Conservation (phyloP, 1,140 invertebrate genomes). For the Neocloeon triangulifer region DNA sequence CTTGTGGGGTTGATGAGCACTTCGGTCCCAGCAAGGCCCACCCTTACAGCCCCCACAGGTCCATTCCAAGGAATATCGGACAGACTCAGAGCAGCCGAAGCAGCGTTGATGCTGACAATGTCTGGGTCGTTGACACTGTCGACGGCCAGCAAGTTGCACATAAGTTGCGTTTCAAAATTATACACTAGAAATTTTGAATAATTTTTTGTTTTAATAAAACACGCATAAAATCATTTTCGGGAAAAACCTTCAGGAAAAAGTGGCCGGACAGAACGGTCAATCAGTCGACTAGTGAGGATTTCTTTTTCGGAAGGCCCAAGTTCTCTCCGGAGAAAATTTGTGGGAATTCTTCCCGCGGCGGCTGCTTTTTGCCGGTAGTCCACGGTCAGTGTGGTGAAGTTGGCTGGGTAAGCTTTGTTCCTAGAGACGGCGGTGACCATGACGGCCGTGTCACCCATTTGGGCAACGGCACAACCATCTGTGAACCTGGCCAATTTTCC, state of each 20-base stretch:
- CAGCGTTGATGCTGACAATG: constrained; percentile 82
- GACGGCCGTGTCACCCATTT: constrained; percentile 69
- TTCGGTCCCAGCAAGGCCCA: constrained; percentile 60
- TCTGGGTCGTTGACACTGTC: constrained; percentile 78
- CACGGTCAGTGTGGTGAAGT: constrained; percentile 70
- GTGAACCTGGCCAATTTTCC: constrained; percentile 73
- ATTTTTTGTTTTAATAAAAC: no score
- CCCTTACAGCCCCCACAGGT: constrained; percentile 76
- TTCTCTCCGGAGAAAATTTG: constrained; percentile 82
- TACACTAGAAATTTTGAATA: no score
- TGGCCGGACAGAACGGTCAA: constrained; percentile 78
- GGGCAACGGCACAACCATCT: constrained; percentile 60
- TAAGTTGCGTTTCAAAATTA: constrained; percentile 22
- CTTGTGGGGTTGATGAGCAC: constrained; percentile 73
- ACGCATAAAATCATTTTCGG: no score
- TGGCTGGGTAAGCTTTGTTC: constrained; percentile 28
- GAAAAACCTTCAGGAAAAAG: constrained; percentile 51
- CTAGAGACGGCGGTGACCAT: constrained; percentile 77
- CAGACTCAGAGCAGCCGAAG: constrained; percentile 72
- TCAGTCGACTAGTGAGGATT: constrained; percentile 74
- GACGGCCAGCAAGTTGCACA: constrained; percentile 83
- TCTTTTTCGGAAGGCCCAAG: constrained; percentile 68
- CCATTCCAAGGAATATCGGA: constrained; percentile 97
- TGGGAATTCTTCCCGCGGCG: constrained; percentile 88
- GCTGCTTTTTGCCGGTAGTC: constrained; percentile 90